A percentile compares a stretch with the other conserved stretches of the same genome.
Conservation (phyloP, 2,888 invertebrate genomes). For the Brachyptera risi region DNA sequence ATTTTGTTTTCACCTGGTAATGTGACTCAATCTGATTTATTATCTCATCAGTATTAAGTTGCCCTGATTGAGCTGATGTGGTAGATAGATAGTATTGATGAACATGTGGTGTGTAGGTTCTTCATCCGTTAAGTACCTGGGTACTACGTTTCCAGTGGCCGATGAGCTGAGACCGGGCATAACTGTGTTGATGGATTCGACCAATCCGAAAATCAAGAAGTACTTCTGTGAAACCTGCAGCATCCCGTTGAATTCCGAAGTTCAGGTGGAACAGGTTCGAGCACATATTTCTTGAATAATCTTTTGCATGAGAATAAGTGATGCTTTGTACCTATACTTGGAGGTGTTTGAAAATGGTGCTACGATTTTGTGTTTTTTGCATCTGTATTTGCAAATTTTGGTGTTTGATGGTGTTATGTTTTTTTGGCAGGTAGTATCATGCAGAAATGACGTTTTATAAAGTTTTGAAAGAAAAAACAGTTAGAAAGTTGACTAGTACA, state of each 20-base stretch:
- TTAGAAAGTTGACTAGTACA: no score
- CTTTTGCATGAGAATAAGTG: no score
- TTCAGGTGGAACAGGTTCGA: conserved; percentile 47
- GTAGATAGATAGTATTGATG: conserved; percentile 50
- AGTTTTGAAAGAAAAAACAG: no score
- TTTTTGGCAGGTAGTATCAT: no score
- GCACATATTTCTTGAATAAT: no score
- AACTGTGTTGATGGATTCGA: conserved; percentile 17
- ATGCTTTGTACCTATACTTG: no score
- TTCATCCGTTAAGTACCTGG: conserved; percentile 7
- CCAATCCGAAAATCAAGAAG: no score
- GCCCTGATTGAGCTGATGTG: conserved; percentile 38
- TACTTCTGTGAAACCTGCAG: conserved; percentile 46
- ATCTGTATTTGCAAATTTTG: no score
- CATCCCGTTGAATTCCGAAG: conserved; percentile 48
- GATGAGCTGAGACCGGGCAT: background rate
- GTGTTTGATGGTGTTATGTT: no score
- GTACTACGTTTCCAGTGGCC: background rate
- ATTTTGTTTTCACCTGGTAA: conserved; percentile 22
- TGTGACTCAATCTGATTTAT: conserved; percentile 32
- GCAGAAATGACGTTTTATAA: no score
- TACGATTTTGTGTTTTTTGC: no score
- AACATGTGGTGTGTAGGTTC: conserved; percentile 30
- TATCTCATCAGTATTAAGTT: conserved; percentile 30
- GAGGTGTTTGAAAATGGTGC: no score